Conservation (phyloP, 2,888 invertebrate genomes). For the Mesochorus sp. region DNA sequence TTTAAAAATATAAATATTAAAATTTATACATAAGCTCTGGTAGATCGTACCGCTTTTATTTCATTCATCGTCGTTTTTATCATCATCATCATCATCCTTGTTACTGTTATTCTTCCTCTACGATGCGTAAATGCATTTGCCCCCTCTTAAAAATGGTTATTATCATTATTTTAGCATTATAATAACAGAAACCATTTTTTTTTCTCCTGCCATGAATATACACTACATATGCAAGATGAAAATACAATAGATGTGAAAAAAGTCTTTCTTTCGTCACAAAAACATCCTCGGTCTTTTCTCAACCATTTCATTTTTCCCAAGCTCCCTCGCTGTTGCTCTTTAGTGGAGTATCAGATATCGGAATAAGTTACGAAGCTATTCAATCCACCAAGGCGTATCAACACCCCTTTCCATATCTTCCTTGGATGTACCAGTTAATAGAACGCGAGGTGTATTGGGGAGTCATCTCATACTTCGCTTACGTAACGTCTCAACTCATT, state of each 20-base stretch:
- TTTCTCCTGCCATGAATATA: not conserved
- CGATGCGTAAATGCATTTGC: too few relatives aligned
- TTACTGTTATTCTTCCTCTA: too few relatives aligned
- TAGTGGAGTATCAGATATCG: conserved; percentile 46
- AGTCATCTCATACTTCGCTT: conserved; percentile 7
- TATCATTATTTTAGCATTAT: not conserved
- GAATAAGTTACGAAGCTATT: conserved; percentile 54
- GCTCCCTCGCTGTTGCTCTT: conserved; percentile 1
- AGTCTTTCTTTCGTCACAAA: conserved; percentile 18
- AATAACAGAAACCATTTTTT: not conserved
- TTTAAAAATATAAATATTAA: too few relatives aligned
- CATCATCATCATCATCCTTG: too few relatives aligned
- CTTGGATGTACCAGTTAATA: conserved; percentile 34
- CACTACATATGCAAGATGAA: too few relatives aligned
- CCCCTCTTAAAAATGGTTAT: too few relatives aligned
- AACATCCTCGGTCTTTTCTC: not conserved
- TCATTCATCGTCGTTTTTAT: too few relatives aligned
- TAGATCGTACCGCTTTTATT: too few relatives aligned
- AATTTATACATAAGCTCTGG: too few relatives aligned
- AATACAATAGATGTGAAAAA: too few relatives aligned
- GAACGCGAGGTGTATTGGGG: conserved; percentile 32
- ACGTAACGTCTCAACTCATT: conserved; percentile 1
- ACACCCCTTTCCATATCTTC: conserved; percentile 16
- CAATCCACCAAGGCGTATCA: conserved; percentile 46
- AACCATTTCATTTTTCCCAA: not conserved